Evolutionary conservation across 2,888 invertebrate species (phyloP), one percentile per base, ranked within the genome.

Genomic region (Caenorhabditis afra): DNA sequence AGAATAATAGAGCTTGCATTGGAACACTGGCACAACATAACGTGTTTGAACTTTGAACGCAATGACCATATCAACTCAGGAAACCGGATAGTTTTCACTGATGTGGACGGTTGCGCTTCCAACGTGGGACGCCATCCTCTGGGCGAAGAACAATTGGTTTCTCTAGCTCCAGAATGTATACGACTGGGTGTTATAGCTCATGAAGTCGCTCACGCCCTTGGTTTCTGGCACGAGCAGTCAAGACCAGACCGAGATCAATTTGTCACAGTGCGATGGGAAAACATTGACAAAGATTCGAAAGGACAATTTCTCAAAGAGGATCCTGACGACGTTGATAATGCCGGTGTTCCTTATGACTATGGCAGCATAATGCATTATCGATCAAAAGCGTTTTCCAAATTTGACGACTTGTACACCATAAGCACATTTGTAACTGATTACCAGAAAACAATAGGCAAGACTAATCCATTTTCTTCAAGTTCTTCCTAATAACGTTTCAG

Each of bases 1-100:
- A 68, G 87, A 50, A 87, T 90, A 23, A 90, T 90, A 74, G 90
- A 90, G 67, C 66, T 90, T 61, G 90, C 90, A 4, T 71, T 90
- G 68, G 90, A 90, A 68, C 90, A 90, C 74, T 90, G 90, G 90
- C 89, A 90, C 79, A 90, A 90, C 78, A 90, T 90, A 61, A 90
- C 90, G 3, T 90, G 90, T 61, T 80, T 90, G 45, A 86, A 90
- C 61, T 90, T 90, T 50, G 82, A 84, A 53, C 83, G 89, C 41
- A 78, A 82, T 29, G 85, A 83, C 45, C 79, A 82, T 41, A 81
- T 73, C 5, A 84, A 78, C 53, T 75, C 64, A 8, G 90, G 89
- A 35, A 90, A 87, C 61, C 85, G 90, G 16, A 90, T 90, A 65
- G 90, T 90, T 1, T 90, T 90, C 83, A 90, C 90, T 2, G 90